Conservation (phyloP, 2,797 vertebrate genomes). For the Sardinella longiceps region DNA sequence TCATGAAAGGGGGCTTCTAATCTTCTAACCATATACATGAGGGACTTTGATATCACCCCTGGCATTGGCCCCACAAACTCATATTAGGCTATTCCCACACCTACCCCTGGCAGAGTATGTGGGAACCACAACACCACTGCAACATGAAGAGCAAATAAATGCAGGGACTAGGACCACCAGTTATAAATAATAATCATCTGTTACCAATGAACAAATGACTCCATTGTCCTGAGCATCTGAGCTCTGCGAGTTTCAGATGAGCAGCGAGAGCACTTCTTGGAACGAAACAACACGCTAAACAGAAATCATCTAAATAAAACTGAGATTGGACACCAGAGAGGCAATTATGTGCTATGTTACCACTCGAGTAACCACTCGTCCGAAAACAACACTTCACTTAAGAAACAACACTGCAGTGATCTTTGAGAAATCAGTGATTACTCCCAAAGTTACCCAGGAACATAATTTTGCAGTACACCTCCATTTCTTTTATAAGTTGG, state of each 20-base stretch:
- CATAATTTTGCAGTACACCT: too few relatives aligned
- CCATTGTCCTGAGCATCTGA: background rate
- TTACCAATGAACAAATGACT: background rate
- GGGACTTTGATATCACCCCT: background rate
- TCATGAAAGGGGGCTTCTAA: background rate
- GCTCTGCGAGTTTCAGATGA: background rate
- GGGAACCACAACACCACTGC: background rate
- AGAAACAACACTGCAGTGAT: too few relatives aligned
- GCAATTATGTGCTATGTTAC: too few relatives aligned
- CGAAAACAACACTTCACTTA: too few relatives aligned
- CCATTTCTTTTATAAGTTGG: background rate
- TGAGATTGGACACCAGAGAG: too few relatives aligned
- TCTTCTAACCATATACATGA: background rate
- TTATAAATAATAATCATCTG: background rate
- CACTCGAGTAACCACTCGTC: too few relatives aligned
- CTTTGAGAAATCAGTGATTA: too few relatives aligned
- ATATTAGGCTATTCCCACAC: background rate
- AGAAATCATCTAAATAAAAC: background rate
- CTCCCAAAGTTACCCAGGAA: background rate
- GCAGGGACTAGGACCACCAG: background rate
- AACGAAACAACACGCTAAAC: background rate
- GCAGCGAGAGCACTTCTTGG: background rate
- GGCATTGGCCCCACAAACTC: background rate
- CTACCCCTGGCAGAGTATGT: background rate
- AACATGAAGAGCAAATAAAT: background rate